phyloP scores from a whole-genome alignment of 1,140 invertebrate genomes.

The Paraescarpia echinospica region DNA sequence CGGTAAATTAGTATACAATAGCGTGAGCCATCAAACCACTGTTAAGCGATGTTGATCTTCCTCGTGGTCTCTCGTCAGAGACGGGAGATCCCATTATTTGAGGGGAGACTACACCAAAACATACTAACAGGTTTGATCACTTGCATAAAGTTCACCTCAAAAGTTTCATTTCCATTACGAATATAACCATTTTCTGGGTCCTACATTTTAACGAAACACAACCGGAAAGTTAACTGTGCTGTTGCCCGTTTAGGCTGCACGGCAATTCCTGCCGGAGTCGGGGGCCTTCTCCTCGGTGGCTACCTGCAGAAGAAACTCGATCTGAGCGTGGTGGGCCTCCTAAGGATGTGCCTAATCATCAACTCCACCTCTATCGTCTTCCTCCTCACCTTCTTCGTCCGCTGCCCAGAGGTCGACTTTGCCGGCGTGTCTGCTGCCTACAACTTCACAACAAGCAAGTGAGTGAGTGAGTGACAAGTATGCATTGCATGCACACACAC shows the following conservation, averaged over 20 bases:
- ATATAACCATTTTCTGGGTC: background rate
- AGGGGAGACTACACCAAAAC: too few species aligned
- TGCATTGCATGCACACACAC: too few species aligned
- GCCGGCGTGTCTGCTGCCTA: slow-evolving; percentile 73
- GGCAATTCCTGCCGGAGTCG: slow-evolving; percentile 71
- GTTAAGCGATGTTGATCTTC: too few species aligned
- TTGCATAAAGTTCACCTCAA: too few species aligned
- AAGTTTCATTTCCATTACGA: too few species aligned
- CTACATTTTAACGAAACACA: background rate
- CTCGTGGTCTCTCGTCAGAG: too few species aligned
- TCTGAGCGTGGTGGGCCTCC: slow-evolving; percentile 73
- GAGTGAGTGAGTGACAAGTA: too few species aligned
- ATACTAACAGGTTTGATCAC: too few species aligned
- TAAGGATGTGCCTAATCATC: slow-evolving; percentile 71
- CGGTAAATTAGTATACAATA: too few species aligned
- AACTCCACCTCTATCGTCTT: slow-evolving; percentile 66
- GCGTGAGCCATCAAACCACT: too few species aligned
- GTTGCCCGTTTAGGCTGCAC: slow-evolving; percentile 64
- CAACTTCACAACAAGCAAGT: background rate
- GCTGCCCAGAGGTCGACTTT: slow-evolving; percentile 74
- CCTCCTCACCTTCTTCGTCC: slow-evolving; percentile 69
- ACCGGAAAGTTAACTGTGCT: background rate
- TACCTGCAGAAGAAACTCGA: slow-evolving; percentile 76
- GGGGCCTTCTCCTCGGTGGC: slow-evolving; percentile 79
- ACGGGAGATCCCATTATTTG: too few species aligned